phyloP scores from a whole-genome alignment of 1,140 invertebrate genomes.

The Drosophila insularis region DNA sequence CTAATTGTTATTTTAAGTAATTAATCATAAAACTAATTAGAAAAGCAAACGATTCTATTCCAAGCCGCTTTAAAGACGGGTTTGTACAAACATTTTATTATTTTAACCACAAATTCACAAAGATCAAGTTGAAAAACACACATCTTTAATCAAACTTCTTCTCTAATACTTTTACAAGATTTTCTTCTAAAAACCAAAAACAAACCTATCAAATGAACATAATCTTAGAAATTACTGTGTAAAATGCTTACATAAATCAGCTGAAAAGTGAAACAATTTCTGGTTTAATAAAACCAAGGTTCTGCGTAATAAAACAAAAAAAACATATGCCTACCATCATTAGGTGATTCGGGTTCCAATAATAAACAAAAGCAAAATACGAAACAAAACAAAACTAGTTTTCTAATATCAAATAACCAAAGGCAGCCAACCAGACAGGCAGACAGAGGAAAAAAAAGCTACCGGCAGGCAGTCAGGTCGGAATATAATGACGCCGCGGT shows the following conservation, averaged over 20 bases:
- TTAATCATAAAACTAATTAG: too few species aligned
- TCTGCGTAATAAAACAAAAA: constrained; percentile 1
- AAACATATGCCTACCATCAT: not conserved
- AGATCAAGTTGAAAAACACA: too few species aligned
- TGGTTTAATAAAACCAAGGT: constrained; percentile 15
- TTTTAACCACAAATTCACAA: too few species aligned
- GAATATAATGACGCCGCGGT: constrained; percentile 57
- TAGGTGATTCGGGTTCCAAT: constrained; percentile 37
- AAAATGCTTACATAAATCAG: not conserved
- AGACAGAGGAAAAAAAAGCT: constrained; percentile 20
- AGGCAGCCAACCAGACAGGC: constrained; percentile 35
- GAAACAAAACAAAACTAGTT: constrained; percentile 66
- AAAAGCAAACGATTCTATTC: too few species aligned
- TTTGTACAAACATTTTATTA: too few species aligned
- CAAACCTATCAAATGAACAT: not conserved
- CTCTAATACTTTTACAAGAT: not conserved
- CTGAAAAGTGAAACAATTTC: constrained; percentile 13
- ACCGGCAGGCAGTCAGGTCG: constrained; percentile 20
- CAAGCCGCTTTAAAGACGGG: too few species aligned
- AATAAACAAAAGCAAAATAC: constrained; percentile 37
- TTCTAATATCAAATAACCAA: constrained; percentile 55
- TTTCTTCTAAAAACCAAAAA: not conserved
- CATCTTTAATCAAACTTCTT: too few species aligned
- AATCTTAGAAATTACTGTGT: not conserved
- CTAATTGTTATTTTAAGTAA: too few species aligned